Percentiles rank a stretch among this genome's conserved stretches.
phyloP scores from a whole-genome alignment of 2,888 invertebrate species.

The Tetrapedia diversipes region DNA sequence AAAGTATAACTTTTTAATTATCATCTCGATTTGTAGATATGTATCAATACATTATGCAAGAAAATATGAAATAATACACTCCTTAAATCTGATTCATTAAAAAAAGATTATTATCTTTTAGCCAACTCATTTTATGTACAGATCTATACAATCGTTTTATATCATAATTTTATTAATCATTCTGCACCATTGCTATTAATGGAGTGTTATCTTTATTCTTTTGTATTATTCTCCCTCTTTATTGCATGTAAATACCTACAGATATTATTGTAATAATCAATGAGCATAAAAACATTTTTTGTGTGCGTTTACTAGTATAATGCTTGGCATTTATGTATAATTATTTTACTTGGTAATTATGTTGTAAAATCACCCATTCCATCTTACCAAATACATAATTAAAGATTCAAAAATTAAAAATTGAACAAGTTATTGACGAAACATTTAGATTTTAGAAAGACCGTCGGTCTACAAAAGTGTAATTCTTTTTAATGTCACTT shows the following conservation, averaged over 20 bases:
- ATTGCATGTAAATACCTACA: conserved; percentile 52
- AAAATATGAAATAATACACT: conserved; percentile 21
- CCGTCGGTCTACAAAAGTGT: conserved; percentile 37
- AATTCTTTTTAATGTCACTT: conserved; percentile 23
- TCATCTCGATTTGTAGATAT: background rate
- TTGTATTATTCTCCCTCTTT: conserved; percentile 37
- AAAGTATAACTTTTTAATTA: background rate
- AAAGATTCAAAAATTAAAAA: conserved; percentile 32
- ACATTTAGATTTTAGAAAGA: conserved; percentile 13
- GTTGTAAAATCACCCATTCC: conserved; percentile 25
- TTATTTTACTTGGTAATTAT: conserved; percentile 43
- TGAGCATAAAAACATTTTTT: conserved; percentile 53
- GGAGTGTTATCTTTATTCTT: conserved; percentile 15
- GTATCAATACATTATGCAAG: background rate
- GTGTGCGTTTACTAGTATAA: conserved; percentile 61
- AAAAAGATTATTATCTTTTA: conserved; percentile 71
- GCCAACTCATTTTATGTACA: conserved; percentile 74
- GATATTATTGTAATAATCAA: conserved; percentile 41
- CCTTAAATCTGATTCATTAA: conserved; percentile 40
- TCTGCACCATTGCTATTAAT: conserved; percentile 25
- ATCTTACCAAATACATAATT: conserved; percentile 29
- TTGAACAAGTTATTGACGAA: conserved; percentile 30
- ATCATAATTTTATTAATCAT: conserved; percentile 47
- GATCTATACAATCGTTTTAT: conserved; percentile 69
- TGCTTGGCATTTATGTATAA: conserved; percentile 37